phyloP scores from a whole-genome alignment of 2,113 vertebrate genomes.

The Phalacrocorax brasilianus region DNA sequence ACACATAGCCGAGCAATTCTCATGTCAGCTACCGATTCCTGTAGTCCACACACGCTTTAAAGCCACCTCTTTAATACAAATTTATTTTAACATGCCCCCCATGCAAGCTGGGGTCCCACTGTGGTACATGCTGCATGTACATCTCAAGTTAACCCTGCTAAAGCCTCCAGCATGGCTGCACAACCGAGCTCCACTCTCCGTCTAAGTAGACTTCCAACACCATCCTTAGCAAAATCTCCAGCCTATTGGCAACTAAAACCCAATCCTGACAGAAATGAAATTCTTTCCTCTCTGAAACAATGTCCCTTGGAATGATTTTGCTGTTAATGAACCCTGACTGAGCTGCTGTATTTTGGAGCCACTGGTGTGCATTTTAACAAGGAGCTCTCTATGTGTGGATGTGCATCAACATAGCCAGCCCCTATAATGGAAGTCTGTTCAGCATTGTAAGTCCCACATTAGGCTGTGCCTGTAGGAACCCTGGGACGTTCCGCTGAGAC shows the following conservation, averaged over 20 bases:
- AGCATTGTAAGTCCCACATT: slow-evolving; percentile 45
- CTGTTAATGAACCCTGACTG: slow-evolving; percentile 35
- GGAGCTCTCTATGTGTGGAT: neutral
- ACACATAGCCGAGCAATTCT: neutral
- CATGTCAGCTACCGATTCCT: neutral
- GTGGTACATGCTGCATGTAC: fast-evolving
- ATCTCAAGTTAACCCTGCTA: neutral
- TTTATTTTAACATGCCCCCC: neutral
- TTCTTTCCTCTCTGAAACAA: slow-evolving; percentile 23
- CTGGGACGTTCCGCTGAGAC: neutral
- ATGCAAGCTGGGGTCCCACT: neutral
- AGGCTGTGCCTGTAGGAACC: slow-evolving; percentile 17
- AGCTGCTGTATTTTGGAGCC: neutral
- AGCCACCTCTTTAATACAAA: neutral
- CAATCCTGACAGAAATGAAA: neutral
- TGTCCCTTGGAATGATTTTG: neutral
- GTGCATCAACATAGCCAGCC: neutral
- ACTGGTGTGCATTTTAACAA: slow-evolving; percentile 43
- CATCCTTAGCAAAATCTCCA: neutral
- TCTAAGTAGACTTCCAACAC: neutral
- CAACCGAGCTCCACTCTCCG: fast-evolving
- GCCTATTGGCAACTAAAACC: neutral
- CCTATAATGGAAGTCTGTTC: slow-evolving; percentile 8
- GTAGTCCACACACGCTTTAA: fast-evolving
- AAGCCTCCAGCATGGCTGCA: neutral